Percentiles rank a stretch among this genome's conserved stretches.
These are phyloP conservation scores for Eilema sororculum DNA, from an alignment of 2,888 invertebrate genomes.

Conservation along the genomic window DNA sequence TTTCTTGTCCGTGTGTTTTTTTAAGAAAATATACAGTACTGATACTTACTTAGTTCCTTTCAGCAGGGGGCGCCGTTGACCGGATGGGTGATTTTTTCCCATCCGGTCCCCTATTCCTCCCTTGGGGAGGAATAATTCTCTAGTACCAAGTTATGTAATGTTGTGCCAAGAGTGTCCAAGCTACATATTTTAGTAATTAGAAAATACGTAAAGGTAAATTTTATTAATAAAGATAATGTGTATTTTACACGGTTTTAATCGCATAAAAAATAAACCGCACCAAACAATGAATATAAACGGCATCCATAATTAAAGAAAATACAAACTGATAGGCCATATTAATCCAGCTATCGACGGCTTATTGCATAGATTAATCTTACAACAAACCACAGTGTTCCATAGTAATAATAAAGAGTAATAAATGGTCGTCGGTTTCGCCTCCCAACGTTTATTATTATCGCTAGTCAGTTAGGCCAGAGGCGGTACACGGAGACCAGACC, in stretches of 20 bases:
- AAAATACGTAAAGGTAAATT: not conserved
- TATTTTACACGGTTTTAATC: not conserved
- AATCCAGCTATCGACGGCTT: conserved; percentile 44
- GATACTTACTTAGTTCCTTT: too few species aligned
- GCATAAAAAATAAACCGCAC: not conserved
- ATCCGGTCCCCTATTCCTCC: too few species aligned
- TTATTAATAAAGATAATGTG: not conserved
- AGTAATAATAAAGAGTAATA: conserved; percentile 56
- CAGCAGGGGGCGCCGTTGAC: too few species aligned
- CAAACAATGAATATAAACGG: conserved; percentile 1
- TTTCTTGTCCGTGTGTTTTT: too few species aligned
- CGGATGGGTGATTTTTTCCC: too few species aligned
- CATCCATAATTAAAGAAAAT: conserved; percentile 11
- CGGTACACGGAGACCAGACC: conserved; percentile 60
- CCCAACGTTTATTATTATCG: conserved; percentile 57
- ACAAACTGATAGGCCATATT: conserved; percentile 35
- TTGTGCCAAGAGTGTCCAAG: too few species aligned
- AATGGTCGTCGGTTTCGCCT: conserved; percentile 48
- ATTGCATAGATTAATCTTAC: conserved; percentile 48
- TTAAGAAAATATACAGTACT: too few species aligned
- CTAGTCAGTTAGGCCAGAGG: conserved; percentile 58
- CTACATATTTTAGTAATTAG: not conserved
- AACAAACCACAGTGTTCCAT: conserved; percentile 48
- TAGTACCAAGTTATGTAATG: too few species aligned
- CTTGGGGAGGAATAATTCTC: too few species aligned